Base-by-base conservation (phyloP, 2,113 vertebrate species). In the Cyanoliseus patagonus region DNA sequence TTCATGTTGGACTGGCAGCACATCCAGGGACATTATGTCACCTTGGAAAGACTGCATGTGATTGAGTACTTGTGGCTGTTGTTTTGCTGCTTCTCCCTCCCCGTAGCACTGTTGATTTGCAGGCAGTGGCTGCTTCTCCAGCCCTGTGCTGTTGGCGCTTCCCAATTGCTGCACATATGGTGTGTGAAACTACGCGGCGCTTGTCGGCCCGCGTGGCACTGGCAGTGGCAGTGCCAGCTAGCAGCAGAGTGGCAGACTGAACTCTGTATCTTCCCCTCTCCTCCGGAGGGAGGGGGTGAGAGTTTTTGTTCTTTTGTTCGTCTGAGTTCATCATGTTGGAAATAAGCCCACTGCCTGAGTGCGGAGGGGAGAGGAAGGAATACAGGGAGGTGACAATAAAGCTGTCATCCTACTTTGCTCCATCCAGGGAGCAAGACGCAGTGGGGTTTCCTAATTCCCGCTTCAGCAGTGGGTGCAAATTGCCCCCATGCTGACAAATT, bases 71-170 rank as follows among this genome's bases (percentile, higher is more conserved):
- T 19, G 31, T 24, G 73, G 35, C 20, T 10, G 28, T 64, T 66
- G 73, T 42, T 87, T 39, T 44, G 39, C 49, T 61, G n/a, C 78
- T 80, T 79, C 61, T 83, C 53, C 17, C 20, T 49, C n/a, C 37
- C 35, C 0, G 1, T n/a, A 44, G 57, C 42, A n/a, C 18, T 0
- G 0, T 42, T 67, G 74, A 66, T 51, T 57, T 72, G 28, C 79
- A 73, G 63, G 75, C 78, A 61, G 78, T 2, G 42, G 31, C 73
- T 61, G 62, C 55, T 87, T 15, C 52, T 67, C 57, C 31, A 63
- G 35, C 73, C 42, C 68, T 13, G 31, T 23, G 52, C 90, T 66
- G 12, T 46, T 10, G 2, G 28, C 1, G 1, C 62, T 83, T 70
- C 41, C 62, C 4, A 3, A 23, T 49, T 42, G 68, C 68, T 0